Percentiles rank a stretch among this genome's conserved stretches.
Conservation (phyloP, 2,888 invertebrate genomes). For the Rhimphoctona megacephalus region DNA sequence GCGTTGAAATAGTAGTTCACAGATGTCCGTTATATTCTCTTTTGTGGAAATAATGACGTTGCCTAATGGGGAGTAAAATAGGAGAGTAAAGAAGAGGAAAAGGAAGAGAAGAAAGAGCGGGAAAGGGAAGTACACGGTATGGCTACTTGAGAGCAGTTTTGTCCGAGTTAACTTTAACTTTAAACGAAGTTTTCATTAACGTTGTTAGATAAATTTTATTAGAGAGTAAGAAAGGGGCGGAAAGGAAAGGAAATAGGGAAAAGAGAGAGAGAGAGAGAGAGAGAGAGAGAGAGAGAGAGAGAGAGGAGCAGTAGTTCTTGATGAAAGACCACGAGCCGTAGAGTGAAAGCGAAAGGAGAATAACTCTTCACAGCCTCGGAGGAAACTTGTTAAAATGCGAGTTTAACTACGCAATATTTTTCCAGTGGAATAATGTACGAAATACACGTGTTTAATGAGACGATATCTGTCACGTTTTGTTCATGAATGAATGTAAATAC, state of each 20-base stretch:
- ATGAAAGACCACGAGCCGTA: conserved; percentile 9
- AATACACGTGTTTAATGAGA: conserved; percentile 29
- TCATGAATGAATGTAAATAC: background rate
- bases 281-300: conserved; percentile 4
- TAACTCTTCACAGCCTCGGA: conserved; percentile 51
- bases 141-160: conserved; percentile 56
- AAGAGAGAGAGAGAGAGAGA: background rate
- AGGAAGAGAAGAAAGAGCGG: conserved; percentile 26
- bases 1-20: conserved; percentile 48
- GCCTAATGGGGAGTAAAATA: conserved; percentile 56
- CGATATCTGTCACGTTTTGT: conserved; percentile 12
- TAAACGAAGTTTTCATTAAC: conserved; percentile 67
- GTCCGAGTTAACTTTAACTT: conserved; percentile 64
- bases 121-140: conserved; percentile 14
- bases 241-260: conserved; percentile 10
- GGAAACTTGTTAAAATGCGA: conserved; percentile 52
- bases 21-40: conserved; percentile 60
- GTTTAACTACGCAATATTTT: conserved; percentile 60
- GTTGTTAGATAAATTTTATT: conserved; percentile 66
- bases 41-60: conserved; percentile 62
- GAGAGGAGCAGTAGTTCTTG: conserved; percentile 22
- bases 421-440: conserved; percentile 17
- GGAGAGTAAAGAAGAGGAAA: conserved; percentile 39
- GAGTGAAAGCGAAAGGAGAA: conserved; percentile 29
- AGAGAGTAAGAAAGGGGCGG: conserved; percentile 51